Percentiles rank a stretch among this genome's conserved stretches.
Evolutionary conservation across 2,113 vertebrate species (phyloP).

Genomic region (Amblyornis subalaris): DNA sequence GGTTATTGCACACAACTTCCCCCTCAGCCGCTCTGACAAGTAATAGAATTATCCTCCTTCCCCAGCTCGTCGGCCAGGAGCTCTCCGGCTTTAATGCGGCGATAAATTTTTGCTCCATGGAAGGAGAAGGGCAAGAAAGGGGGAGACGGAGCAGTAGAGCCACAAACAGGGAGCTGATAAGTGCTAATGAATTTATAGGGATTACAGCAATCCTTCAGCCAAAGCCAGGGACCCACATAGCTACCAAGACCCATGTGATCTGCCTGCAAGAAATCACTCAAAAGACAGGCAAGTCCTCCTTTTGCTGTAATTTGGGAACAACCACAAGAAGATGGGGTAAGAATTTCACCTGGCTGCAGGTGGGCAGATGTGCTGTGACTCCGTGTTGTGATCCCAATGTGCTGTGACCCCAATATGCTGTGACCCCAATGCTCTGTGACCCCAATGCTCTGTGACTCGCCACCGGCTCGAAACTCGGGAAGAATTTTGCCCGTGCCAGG

Average conservation of each 20-base stretch:
- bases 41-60: constrained; percentile 47
- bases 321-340: neutral
- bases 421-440: neutral
- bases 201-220: neutral
- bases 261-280: neutral
- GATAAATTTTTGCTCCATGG: neutral
- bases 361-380: fast-evolving
- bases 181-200: constrained; percentile 38
- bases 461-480: fast-evolving
- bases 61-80: neutral
- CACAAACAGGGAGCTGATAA: constrained; percentile 3
- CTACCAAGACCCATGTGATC: neutral
- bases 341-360: neutral
- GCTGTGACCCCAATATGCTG: too few relatives aligned
- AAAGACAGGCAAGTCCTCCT: neutral
- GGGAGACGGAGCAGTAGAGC: neutral
- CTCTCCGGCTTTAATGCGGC: neutral
- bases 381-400: neutral
- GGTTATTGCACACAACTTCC: constrained; percentile 9
- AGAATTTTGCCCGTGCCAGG: fast-evolving
- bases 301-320: neutral
- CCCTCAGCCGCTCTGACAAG: neutral
- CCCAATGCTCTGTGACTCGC: fast-evolving
- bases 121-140: neutral
- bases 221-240: neutral